phyloP scores from a whole-genome alignment of 2,113 vertebrate genomes.

The Chloebia gouldiae region DNA sequence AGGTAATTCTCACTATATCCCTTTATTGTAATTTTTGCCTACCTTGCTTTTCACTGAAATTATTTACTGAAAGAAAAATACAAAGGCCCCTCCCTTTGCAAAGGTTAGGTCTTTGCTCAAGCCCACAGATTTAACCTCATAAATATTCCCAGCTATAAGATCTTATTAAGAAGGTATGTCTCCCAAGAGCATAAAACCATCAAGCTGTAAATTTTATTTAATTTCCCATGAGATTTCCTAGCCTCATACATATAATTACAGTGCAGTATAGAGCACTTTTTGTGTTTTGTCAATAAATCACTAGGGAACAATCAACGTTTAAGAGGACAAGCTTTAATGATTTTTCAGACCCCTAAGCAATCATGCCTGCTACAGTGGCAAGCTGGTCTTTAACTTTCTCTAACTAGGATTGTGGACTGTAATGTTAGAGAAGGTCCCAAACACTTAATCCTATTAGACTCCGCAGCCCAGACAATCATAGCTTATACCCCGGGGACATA shows the following conservation, averaged over 20 bases:
- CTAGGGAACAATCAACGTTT: slow-evolving; percentile 92
- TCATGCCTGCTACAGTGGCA: slow-evolving; percentile 79
- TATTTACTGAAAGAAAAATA: slow-evolving; percentile 61
- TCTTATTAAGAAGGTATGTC: slow-evolving; percentile 97
- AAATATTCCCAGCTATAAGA: slow-evolving; percentile 92
- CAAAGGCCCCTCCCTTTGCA: slow-evolving; percentile 54
- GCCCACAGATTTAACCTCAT: slow-evolving; percentile 86
- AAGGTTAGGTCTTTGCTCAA: slow-evolving; percentile 78
- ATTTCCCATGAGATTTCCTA: slow-evolving; percentile 93
- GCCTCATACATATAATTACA: slow-evolving; percentile 99
- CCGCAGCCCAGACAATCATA: slow-evolving; percentile 74
- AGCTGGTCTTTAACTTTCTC: slow-evolving; percentile 89
- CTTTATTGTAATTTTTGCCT: slow-evolving; percentile 8
- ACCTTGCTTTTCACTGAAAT: slow-evolving; percentile 47
- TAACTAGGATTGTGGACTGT: slow-evolving; percentile 86
- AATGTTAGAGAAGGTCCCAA: slow-evolving; percentile 75
- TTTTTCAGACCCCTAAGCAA: slow-evolving; percentile 91
- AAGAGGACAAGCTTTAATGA: slow-evolving; percentile 93
- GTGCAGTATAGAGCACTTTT: slow-evolving; percentile 90
- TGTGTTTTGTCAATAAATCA: slow-evolving; percentile 98
- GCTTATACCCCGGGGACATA: slow-evolving; percentile 67
- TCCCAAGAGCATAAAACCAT: slow-evolving; percentile 92
- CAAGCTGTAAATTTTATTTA: slow-evolving; percentile 98
- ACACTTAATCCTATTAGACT: slow-evolving; percentile 81
- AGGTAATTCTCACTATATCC: background rate